Conservation (phyloP, 1,140 invertebrate genomes). For the Hyles euphorbiae region DNA sequence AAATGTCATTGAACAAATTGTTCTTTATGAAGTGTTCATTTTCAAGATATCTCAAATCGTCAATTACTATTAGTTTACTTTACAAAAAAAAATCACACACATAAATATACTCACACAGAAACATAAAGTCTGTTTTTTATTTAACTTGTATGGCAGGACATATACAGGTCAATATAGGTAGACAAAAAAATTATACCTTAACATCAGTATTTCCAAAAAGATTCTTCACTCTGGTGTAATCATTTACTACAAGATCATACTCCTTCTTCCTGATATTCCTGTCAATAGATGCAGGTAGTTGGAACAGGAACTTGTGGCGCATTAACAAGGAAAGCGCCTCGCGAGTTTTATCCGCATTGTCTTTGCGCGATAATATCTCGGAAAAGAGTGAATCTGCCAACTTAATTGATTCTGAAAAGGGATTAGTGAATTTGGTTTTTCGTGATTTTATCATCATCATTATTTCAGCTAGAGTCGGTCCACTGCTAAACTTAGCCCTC, state of each 20-base stretch:
- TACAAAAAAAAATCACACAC: no score
- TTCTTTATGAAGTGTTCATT: no score
- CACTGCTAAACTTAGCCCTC: no score
- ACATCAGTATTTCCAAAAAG: conserved; percentile 97
- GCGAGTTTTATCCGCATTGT: conserved; percentile 95
- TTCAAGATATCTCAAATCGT: no score
- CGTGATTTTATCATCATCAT: neutral
- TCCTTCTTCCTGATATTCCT: conserved; percentile 95
- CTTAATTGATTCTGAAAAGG: conserved; percentile 85
- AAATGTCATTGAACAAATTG: neutral
- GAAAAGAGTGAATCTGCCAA: conserved; percentile 96
- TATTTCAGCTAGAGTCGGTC: neutral
- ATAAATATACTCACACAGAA: no score
- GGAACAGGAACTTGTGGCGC: conserved; percentile 92
- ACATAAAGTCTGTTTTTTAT: no score
- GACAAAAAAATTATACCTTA: conserved; percentile 70
- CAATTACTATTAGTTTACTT: no score
- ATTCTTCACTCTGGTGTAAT: conserved; percentile 97
- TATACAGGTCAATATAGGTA: no score
- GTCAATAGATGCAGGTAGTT: conserved; percentile 95
- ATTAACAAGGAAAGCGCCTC: conserved; percentile 95
- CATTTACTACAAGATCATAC: conserved; percentile 98
- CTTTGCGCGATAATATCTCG: conserved; percentile 94
- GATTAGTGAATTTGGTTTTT: no score
- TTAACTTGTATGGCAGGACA: no score